Conservation (phyloP, 2,797 vertebrate species). For the Lates japonicus region DNA sequence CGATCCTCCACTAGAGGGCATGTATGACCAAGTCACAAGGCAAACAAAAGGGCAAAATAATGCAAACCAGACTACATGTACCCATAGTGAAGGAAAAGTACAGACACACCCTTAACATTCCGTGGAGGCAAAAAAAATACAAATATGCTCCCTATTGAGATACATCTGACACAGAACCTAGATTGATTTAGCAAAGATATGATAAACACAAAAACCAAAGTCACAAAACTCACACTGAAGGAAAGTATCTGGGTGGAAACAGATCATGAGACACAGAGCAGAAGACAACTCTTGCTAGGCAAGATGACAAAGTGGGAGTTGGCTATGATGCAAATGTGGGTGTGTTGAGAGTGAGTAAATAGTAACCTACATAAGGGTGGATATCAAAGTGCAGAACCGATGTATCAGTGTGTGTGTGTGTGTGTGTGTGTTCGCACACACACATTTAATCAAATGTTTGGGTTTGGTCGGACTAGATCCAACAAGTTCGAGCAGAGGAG, state of each 20-base stretch:
- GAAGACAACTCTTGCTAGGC: constrained; percentile 5
- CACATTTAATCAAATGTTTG: not conserved
- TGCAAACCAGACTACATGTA: constrained; percentile 59
- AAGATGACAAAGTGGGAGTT: constrained; percentile 43
- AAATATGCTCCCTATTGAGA: constrained; percentile 11
- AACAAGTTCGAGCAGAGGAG: constrained; percentile 36
- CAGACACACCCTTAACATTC: constrained; percentile 83
- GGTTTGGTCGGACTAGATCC: constrained; percentile 43
- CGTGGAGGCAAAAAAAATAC: constrained; percentile 23
- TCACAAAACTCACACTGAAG: constrained; percentile 22
- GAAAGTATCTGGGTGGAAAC: constrained; percentile 2
- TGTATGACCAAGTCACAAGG: constrained; percentile 11
- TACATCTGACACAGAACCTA: not conserved
- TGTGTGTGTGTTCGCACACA: not conserved
- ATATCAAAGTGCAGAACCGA: constrained; percentile 17
- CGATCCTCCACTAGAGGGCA: constrained; percentile 79
- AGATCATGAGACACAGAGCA: constrained; percentile 11
- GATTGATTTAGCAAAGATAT: not conserved
- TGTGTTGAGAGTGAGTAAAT: constrained; percentile 47
- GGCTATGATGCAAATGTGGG: constrained; percentile 54
- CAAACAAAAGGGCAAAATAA: constrained; percentile 58
- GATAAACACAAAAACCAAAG: constrained; percentile 4
- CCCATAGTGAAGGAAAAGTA: constrained; percentile 68
- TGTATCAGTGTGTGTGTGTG: not conserved
- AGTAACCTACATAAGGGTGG: constrained; percentile 14